A percentile compares a stretch with the other conserved stretches of the same genome.
These are phyloP conservation scores for Coregonus suidteri DNA, from an alignment of 2,797 vertebrate genomes.

Conservation along the genomic window DNA sequence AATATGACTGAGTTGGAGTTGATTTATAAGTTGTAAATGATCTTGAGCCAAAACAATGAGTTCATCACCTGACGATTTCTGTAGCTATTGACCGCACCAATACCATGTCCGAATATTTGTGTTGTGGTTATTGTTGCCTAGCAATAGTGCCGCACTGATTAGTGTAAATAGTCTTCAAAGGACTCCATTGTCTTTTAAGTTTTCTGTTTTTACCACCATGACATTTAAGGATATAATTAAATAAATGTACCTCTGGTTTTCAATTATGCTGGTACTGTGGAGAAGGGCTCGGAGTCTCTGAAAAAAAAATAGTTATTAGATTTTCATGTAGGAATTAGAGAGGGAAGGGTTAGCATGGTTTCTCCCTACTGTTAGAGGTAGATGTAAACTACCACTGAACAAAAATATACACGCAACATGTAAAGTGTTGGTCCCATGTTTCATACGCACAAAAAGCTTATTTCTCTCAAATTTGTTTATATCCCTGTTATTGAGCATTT, in stretches of 20 bases:
- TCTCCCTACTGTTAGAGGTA: background rate
- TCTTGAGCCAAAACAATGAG: background rate
- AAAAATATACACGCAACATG: no score
- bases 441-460: no score
- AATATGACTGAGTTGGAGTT: no score
- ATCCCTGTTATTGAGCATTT: no score
- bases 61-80: no score
- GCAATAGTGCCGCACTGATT: background rate
- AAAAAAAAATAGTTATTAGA: background rate
- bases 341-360: background rate
- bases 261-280: slow-evolving; percentile 9
- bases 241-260: slow-evolving; percentile 26
- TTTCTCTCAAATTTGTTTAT: no score
- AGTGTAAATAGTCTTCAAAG: background rate
- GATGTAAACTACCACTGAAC: background rate
- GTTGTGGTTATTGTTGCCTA: background rate
- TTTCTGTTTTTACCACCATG: background rate
- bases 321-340: background rate
- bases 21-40: background rate
- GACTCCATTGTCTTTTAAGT: background rate
- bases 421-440: no score
- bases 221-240: slow-evolving; percentile 3
- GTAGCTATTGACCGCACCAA: no score
- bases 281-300: slow-evolving; percentile 21
- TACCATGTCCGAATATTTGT: background rate